Percentiles rank a stretch among this genome's conserved stretches.
These are phyloP conservation scores for Rhabdomys dilectus DNA, from an alignment of 2,113 vertebrate species.

Conservation along the genomic window DNA sequence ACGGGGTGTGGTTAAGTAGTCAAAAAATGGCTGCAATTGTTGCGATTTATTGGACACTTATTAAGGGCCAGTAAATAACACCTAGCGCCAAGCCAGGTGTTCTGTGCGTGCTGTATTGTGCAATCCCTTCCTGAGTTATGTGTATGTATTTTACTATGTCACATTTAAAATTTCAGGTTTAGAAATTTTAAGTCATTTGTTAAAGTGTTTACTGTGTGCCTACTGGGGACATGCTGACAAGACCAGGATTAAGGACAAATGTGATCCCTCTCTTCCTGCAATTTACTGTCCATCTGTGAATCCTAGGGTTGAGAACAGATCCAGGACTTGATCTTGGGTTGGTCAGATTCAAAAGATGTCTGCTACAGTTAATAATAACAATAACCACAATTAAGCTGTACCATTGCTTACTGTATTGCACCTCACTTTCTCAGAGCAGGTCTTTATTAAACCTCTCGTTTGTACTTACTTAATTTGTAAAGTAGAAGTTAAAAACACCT, in stretches of 20 bases:
- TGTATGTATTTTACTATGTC: background rate
- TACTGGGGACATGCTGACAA: background rate
- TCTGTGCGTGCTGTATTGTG: background rate
- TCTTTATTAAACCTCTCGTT: background rate
- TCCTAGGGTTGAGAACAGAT: background rate
- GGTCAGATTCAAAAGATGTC: background rate
- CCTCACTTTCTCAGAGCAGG: background rate
- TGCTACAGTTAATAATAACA: background rate
- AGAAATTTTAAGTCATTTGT: background rate
- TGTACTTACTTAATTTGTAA: conserved; percentile 26
- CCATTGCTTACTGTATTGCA: no score
- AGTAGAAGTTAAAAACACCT: conserved; percentile 58
- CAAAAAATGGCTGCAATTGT: background rate
- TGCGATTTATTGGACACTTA: conserved; percentile 22
- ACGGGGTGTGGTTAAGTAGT: background rate
- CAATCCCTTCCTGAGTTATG: background rate
- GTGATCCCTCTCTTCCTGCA: background rate
- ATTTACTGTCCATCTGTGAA: background rate
- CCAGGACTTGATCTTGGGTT: background rate
- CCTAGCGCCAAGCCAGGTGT: background rate
- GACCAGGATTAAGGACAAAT: background rate
- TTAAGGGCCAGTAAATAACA: background rate
- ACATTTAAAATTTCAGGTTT: background rate
- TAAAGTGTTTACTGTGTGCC: background rate
- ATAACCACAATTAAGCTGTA: background rate